These are phyloP conservation scores for Pygocentrus nattereri DNA, from an alignment of 2,797 vertebrate species.

Conservation along the genomic window DNA sequence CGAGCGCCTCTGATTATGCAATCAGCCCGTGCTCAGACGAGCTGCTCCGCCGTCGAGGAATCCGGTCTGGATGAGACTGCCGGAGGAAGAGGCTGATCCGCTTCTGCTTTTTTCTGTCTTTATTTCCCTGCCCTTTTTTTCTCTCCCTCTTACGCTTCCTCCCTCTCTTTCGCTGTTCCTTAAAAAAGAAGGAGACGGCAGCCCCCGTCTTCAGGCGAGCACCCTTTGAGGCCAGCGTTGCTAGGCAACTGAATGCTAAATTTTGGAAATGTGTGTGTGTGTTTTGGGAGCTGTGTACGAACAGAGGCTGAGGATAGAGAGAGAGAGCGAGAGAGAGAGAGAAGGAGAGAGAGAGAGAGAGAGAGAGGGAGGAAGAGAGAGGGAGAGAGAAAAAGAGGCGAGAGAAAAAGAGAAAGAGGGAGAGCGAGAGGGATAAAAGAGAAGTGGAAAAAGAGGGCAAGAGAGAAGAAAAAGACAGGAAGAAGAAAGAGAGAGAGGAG, in stretches of 20 bases:
- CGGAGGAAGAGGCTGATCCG: slow-evolving; percentile 56
- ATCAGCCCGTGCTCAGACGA: slow-evolving; percentile 74
- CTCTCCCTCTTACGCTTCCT: slow-evolving; percentile 60
- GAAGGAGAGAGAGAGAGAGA: too few relatives aligned
- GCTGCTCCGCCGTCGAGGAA: slow-evolving; percentile 66
- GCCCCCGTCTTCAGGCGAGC: slow-evolving; percentile 70
- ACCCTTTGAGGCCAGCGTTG: slow-evolving; percentile 74
- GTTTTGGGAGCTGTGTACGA: slow-evolving; percentile 67
- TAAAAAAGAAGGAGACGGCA: slow-evolving; percentile 73
- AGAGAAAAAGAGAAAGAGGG: too few relatives aligned
- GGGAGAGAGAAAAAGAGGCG: too few relatives aligned
- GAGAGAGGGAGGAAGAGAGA: too few relatives aligned
- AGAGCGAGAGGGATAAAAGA: too few relatives aligned
- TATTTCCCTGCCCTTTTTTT: slow-evolving; percentile 31
- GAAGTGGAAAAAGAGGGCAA: too few relatives aligned
- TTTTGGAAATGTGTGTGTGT: slow-evolving; percentile 70
- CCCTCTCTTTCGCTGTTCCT: slow-evolving; percentile 55
- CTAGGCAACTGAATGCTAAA: slow-evolving; percentile 85
- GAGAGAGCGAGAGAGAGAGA: not conserved
- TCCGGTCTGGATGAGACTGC: slow-evolving; percentile 67
- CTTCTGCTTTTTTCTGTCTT: slow-evolving; percentile 50
- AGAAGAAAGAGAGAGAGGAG: too few relatives aligned
- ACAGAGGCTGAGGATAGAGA: slow-evolving; percentile 19
- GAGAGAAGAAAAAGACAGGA: too few relatives aligned
- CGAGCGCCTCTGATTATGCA: slow-evolving; percentile 69